Evolutionary conservation across 2,888 invertebrate species (phyloP).

Genomic region (Dorcus parallelipipedus): DNA sequence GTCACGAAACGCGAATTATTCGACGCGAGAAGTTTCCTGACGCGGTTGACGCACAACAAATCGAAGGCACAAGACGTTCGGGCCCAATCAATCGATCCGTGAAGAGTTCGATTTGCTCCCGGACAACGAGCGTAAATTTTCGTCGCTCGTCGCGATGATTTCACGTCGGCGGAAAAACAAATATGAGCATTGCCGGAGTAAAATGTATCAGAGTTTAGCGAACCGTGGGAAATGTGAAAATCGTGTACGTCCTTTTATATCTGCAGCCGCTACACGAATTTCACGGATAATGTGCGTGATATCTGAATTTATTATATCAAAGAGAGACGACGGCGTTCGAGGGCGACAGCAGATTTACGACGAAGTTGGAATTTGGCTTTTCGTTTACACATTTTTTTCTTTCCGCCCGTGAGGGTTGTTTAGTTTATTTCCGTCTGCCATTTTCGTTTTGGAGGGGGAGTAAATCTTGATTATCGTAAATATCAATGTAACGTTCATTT

Average conservation of each 20-base stretch:
- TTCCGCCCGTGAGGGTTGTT: too few relatives aligned
- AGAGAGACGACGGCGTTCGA: conserved; percentile 9
- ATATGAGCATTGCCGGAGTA: conserved; percentile 15
- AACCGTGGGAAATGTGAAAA: conserved; percentile 26
- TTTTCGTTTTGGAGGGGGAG: too few relatives aligned
- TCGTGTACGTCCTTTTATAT: conserved; percentile 18
- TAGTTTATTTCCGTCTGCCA: too few relatives aligned
- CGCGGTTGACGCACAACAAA: too few relatives aligned
- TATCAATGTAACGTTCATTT: too few relatives aligned
- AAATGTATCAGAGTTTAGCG: conserved; percentile 27
- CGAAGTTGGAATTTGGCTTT: background rate
- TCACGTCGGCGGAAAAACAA: background rate
- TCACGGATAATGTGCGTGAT: conserved; percentile 9
- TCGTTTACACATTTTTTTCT: too few relatives aligned
- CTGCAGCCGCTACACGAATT: conserved; percentile 3
- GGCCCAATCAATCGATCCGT: too few relatives aligned
- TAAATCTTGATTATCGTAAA: too few relatives aligned
- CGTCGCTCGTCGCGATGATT: background rate
- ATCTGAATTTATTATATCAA: conserved; percentile 9
- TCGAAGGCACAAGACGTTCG: too few relatives aligned
- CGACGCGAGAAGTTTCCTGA: too few relatives aligned
- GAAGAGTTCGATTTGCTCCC: background rate
- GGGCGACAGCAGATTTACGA: background rate
- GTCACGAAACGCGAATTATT: too few relatives aligned
- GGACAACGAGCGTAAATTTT: background rate